These are phyloP conservation scores for Polydrusus pterygomalis DNA, from an alignment of 2,888 invertebrate genomes.

Conservation along the genomic window DNA sequence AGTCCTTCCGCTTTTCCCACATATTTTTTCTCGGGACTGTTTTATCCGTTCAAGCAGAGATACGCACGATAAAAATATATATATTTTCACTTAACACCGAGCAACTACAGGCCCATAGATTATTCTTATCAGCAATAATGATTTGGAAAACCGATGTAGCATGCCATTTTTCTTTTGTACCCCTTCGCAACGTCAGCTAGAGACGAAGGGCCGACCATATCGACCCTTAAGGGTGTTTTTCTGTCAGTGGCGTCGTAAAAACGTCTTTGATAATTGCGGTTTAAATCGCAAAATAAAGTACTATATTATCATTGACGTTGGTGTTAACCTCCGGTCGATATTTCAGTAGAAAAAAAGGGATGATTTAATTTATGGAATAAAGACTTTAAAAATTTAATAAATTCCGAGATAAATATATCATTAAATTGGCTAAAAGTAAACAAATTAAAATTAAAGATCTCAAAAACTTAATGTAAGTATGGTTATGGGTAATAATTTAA, in stretches of 20 bases:
- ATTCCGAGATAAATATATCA: too few relatives aligned
- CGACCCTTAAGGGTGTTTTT: conserved; percentile 34
- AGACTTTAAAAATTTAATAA: too few relatives aligned
- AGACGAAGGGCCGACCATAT: conserved; percentile 47
- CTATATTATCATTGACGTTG: too few relatives aligned
- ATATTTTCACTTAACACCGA: conserved; percentile 55
- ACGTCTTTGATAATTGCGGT: too few relatives aligned
- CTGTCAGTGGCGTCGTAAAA: conserved; percentile 6
- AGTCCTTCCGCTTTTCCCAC: background rate
- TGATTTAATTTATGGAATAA: too few relatives aligned
- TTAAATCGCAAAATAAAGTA: too few relatives aligned
- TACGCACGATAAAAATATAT: conserved; percentile 48
- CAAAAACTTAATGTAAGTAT: too few relatives aligned
- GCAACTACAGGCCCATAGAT: conserved; percentile 54
- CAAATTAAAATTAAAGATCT: too few relatives aligned
- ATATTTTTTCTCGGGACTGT: background rate
- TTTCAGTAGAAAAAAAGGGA: too few relatives aligned
- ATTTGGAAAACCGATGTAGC: conserved; percentile 55
- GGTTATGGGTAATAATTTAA: too few relatives aligned
- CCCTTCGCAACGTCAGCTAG: conserved; percentile 52
- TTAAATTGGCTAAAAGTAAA: too few relatives aligned
- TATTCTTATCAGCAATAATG: conserved; percentile 56
- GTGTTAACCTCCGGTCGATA: too few relatives aligned
- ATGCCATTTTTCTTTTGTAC: conserved; percentile 54
- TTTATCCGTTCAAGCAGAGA: conserved; percentile 15